Percentiles rank a stretch among this genome's conserved stretches.
Conservation (phyloP, 2,113 vertebrate genomes). For the Tragelaphus scriptus region DNA sequence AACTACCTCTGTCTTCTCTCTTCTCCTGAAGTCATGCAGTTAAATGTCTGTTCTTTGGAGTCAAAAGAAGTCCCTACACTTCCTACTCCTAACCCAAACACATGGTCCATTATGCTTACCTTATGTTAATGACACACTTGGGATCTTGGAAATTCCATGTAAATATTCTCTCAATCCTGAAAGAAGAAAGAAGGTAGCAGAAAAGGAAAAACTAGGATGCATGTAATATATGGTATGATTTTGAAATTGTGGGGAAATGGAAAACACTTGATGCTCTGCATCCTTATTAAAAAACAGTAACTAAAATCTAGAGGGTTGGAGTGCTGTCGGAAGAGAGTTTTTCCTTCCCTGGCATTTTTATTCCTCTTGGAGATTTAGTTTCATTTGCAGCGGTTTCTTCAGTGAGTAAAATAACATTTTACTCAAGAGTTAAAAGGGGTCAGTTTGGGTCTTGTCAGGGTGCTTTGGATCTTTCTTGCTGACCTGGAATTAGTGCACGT, state of each 20-base stretch:
- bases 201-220: background rate
- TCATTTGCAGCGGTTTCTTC: slow-evolving; percentile 71
- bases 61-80: background rate
- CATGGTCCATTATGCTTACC: background rate
- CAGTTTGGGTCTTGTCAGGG: slow-evolving; percentile 75
- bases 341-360: slow-evolving; percentile 59
- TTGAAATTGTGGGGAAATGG: background rate
- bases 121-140: background rate
- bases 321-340: background rate
- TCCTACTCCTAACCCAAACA: background rate
- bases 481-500: slow-evolving; percentile 81
- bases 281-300: background rate
- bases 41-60: background rate
- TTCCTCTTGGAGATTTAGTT: slow-evolving; percentile 53
- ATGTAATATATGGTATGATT: background rate
- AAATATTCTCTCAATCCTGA: background rate
- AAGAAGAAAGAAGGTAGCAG: background rate
- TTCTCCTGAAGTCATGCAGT: background rate
- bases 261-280: background rate
- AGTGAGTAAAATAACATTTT: slow-evolving; percentile 81
- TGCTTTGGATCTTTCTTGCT: slow-evolving; percentile 81
- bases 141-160: slow-evolving; percentile 29
- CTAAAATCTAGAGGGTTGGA: background rate
- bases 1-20: background rate
- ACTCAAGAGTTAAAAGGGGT: slow-evolving; percentile 78